phyloP scores from a whole-genome alignment of 2,888 invertebrate species.

The Ligdia adustata region DNA sequence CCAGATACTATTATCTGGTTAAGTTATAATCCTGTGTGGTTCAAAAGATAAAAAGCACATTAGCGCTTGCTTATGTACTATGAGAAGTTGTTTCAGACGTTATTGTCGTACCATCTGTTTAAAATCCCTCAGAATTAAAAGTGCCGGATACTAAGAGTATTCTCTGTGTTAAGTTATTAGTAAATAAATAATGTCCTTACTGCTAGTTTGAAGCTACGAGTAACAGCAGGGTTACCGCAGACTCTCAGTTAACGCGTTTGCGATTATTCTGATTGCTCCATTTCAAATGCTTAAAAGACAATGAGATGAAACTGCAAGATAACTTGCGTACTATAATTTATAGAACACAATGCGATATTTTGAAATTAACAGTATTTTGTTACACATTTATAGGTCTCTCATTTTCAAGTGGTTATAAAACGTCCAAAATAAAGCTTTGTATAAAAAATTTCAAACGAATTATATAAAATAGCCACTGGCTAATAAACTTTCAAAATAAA shows the following conservation, averaged over 20 bases:
- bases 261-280: conserved; percentile 25
- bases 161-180: background rate
- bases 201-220: conserved; percentile 2
- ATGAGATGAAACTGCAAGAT: conserved; percentile 19
- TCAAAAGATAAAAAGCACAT: too few species aligned
- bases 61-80: too few species aligned
- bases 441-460: too few species aligned
- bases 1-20: too few species aligned
- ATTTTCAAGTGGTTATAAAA: conserved; percentile 1
- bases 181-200: conserved; percentile 5
- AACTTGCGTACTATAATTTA: conserved; percentile 19
- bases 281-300: conserved; percentile 23
- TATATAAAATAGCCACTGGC: too few species aligned
- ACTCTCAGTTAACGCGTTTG: conserved; percentile 26
- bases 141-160: background rate
- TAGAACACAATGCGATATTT: conserved; percentile 8
- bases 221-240: conserved; percentile 29
- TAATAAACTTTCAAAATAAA: too few species aligned
- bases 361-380: conserved; percentile 7
- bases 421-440: background rate
- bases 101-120: too few species aligned
- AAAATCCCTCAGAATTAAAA: too few species aligned
- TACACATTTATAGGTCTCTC: background rate
- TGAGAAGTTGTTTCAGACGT: too few species aligned
- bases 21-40: too few species aligned